phyloP scores from a whole-genome alignment of 1,140 invertebrate genomes.

The Gryllus bimaculatus region DNA sequence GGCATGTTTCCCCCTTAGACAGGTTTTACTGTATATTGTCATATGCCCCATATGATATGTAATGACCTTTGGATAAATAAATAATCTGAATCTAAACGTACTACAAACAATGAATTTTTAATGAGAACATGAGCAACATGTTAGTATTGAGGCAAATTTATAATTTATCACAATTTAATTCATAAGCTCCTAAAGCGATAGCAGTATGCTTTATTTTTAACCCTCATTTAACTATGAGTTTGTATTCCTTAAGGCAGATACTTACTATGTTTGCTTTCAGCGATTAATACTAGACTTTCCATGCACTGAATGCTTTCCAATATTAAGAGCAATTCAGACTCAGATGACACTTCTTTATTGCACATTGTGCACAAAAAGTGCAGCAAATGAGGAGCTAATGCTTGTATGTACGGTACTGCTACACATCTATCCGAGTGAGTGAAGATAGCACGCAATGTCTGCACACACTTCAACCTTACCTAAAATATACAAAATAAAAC shows the following conservation, averaged over 20 bases:
- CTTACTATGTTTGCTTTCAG: slow-evolving; percentile 69
- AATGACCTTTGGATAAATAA: too few relatives aligned
- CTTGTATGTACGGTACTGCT: slow-evolving; percentile 70
- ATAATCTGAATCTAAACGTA: too few relatives aligned
- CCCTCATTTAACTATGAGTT: too few relatives aligned
- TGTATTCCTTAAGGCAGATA: slow-evolving; percentile 24
- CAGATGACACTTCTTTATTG: slow-evolving; percentile 45
- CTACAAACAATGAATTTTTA: too few relatives aligned
- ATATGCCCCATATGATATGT: too few relatives aligned
- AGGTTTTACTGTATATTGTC: too few relatives aligned
- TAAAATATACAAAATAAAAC: slow-evolving; percentile 30
- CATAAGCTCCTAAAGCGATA: too few relatives aligned
- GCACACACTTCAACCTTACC: slow-evolving; percentile 67
- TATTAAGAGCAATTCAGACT: slow-evolving; percentile 52
- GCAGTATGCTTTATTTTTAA: too few relatives aligned
- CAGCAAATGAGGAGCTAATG: slow-evolving; percentile 62
- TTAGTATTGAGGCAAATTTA: too few relatives aligned
- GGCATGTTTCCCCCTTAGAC: too few relatives aligned
- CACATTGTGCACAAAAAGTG: slow-evolving; percentile 56
- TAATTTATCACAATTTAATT: too few relatives aligned
- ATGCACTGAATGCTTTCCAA: slow-evolving; percentile 58
- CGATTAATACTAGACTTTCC: slow-evolving; percentile 62
- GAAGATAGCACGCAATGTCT: slow-evolving; percentile 66
- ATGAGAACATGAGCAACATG: too few relatives aligned
- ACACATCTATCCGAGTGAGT: slow-evolving; percentile 56